Conservation (phyloP, 2,797 vertebrate species). For the Sciaenops ocellatus region DNA sequence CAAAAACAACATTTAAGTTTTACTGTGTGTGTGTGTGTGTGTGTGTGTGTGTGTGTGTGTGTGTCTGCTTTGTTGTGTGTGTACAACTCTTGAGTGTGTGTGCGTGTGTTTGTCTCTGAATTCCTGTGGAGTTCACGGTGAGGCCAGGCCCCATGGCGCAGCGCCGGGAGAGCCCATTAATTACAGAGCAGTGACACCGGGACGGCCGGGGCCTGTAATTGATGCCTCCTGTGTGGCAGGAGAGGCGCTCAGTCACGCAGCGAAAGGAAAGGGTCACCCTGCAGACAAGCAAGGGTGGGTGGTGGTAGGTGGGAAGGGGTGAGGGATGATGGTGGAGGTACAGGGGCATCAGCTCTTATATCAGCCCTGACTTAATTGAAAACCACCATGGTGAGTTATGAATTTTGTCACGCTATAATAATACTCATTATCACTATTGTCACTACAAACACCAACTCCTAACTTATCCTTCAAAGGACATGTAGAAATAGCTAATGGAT, state of each 20-base stretch:
- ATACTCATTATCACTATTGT: conserved; percentile 22
- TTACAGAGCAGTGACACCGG: conserved; percentile 86
- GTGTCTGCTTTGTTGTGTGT: conserved; percentile 44
- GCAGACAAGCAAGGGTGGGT: conserved; percentile 69
- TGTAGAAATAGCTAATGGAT: neutral
- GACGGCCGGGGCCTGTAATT: conserved; percentile 83
- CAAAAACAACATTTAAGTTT: conserved; percentile 21
- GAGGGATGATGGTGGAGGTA: conserved; percentile 37
- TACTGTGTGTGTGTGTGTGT: conserved; percentile 16
- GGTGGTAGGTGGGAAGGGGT: conserved; percentile 20
- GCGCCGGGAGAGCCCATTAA: conserved; percentile 86
- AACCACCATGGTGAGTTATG: neutral
- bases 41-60: neutral
- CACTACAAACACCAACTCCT: neutral
- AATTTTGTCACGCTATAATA: conserved; percentile 3
- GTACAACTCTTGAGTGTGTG: conserved; percentile 62
- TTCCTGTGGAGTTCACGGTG: conserved; percentile 87
- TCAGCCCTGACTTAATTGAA: conserved; percentile 10
- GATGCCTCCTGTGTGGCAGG: conserved; percentile 87
- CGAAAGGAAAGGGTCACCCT: conserved; percentile 80
- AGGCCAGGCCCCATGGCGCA: conserved; percentile 85
- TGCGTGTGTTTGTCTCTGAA: conserved; percentile 73
- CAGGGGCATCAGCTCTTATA: conserved; percentile 22
- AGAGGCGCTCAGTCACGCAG: conserved; percentile 80
- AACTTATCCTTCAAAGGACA: neutral